Evolutionary conservation across 2,797 vertebrate species (phyloP), one percentile per base, ranked within the genome.

Genomic region (Botia almorhae): DNA sequence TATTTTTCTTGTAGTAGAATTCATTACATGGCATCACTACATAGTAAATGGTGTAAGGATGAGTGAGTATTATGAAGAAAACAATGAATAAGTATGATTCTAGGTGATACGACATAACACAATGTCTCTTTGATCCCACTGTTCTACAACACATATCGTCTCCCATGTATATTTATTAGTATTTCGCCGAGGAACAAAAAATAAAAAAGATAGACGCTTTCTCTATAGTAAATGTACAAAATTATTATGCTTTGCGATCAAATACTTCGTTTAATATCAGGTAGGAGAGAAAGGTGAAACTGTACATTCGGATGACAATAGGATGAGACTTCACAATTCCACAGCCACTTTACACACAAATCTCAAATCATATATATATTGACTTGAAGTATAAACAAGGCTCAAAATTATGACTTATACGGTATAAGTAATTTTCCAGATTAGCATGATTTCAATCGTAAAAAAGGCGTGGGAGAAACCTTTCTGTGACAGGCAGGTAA

Each of bases 401-500:
- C 56, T 60, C 23, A 60, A 23, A 26, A 26, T 13, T 4, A 60
- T 13, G 4, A 26, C 4, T 26, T 1, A 13, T 1, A 13, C 19
- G n/a, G 7, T 2, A 19, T 21, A 60, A 12, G 11, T 3, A 23
- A 12, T 12, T 58, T 12, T 11, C 2, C 11, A 23, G 11, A 23
- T 3, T 33, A 7, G 5, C 23, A 29, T 63, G 2, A 61, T 43
- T 43, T 43, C 39, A 43, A 19, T 53, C 0, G 46, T 69, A n/a
- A 33, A 69, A 39, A 13, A 39, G 11, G 2, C 17, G 67, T 43
- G 67, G 4, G 14, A 60, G 16, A 29, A 39, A 19, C 4, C 21
- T 13, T 50, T 26, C 33, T 56, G 11, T 67, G 46, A 55, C 72
- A 73, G 58, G 58, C 82, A 80, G 84, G 82, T 85, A 69, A 68